Conservation (phyloP, 1,140 invertebrate species). For the Bombus soroeensis region DNA sequence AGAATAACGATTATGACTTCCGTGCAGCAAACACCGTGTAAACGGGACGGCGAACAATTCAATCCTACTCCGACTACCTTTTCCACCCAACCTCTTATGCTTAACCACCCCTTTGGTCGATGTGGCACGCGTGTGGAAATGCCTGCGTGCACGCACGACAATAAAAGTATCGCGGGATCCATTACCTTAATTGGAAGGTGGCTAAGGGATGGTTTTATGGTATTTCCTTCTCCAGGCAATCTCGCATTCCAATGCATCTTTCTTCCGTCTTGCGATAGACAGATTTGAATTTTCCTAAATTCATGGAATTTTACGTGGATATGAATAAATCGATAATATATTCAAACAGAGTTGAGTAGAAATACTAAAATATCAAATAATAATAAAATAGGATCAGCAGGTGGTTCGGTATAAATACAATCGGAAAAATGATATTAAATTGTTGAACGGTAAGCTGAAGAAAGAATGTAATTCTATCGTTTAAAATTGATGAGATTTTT, state of each 20-base stretch:
- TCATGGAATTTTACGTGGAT: too few relatives aligned
- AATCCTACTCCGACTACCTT: slow-evolving; percentile 40
- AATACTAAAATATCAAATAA: too few relatives aligned
- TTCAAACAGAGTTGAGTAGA: too few relatives aligned
- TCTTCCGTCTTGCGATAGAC: too few relatives aligned
- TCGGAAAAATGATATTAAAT: too few relatives aligned
- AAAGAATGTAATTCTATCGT: too few relatives aligned
- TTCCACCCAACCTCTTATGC: background rate
- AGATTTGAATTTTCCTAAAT: background rate
- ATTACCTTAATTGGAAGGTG: slow-evolving; percentile 62
- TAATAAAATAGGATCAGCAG: too few relatives aligned
- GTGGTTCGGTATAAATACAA: too few relatives aligned
- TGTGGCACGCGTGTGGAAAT: slow-evolving; percentile 44
- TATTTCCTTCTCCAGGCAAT: background rate
- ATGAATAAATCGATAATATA: too few relatives aligned
- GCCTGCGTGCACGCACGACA: slow-evolving; percentile 36
- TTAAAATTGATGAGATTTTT: too few relatives aligned
- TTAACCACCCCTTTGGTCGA: slow-evolving; percentile 25
- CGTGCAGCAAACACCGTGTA: slow-evolving; percentile 55
- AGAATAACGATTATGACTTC: slow-evolving; percentile 68
- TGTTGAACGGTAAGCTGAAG: too few relatives aligned
- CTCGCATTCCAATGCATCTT: background rate
- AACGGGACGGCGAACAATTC: slow-evolving; percentile 65
- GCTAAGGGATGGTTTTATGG: background rate
- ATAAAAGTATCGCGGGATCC: slow-evolving; percentile 64